Evolutionary conservation across 2,113 vertebrate species (phyloP).

Genomic region (Antennarius striatus): DNA sequence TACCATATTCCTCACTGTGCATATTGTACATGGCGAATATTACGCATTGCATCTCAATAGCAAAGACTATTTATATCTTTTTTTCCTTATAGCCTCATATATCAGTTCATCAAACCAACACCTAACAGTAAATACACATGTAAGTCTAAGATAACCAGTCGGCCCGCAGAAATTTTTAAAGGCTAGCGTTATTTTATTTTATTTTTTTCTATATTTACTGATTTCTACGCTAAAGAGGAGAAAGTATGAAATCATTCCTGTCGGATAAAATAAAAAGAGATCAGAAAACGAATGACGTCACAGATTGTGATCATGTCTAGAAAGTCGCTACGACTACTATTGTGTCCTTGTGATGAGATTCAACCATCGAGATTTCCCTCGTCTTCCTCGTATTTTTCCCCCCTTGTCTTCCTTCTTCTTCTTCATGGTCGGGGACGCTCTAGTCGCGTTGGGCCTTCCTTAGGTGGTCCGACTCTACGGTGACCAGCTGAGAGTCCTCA

Average conservation of each 20-base stretch:
- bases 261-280: conserved; percentile 49
- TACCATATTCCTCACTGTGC: conserved; percentile 26
- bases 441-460: conserved; percentile 82
- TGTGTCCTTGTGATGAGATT: conserved; percentile 56
- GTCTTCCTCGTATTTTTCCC: conserved; percentile 15
- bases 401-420: neutral
- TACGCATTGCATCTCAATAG: conserved; percentile 42
- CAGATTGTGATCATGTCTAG: conserved; percentile 50
- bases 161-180: conserved; percentile 28
- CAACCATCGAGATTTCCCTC: conserved; percentile 18
- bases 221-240: conserved; percentile 29
- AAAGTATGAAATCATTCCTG: conserved; percentile 57
- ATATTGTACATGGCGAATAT: conserved; percentile 35
- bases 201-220: conserved; percentile 1
- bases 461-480: conserved; percentile 83
- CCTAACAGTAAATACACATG: conserved; percentile 34
- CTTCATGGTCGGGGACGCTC: conserved; percentile 21
- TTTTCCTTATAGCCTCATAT: conserved; percentile 18
- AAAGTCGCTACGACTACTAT: conserved; percentile 47
- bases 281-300: conserved; percentile 43
- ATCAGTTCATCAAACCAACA: conserved; percentile 50
- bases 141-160: conserved; percentile 24
- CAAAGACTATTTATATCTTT: conserved; percentile 42
- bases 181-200: conserved; percentile 28
- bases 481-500: conserved; percentile 86